Evolutionary conservation across 2,888 invertebrate species (phyloP), one percentile per base, ranked within the genome.

Genomic region (Frankliniella intonsa): DNA sequence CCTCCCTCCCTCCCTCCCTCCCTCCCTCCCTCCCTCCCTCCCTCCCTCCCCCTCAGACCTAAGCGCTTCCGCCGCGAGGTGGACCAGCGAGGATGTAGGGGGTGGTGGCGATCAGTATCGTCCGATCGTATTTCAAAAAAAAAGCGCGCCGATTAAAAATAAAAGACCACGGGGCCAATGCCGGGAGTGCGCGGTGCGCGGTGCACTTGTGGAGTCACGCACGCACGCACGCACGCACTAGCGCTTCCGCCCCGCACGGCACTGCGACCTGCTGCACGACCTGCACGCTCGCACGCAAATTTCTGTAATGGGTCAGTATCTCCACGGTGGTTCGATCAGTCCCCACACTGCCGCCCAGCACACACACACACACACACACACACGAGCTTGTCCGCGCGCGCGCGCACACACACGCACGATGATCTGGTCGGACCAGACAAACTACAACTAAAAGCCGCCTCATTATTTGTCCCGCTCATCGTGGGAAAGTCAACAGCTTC

Each of bases 401-500:
- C n/a, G n/a, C n/a, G n/a, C n/a, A n/a, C 38, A 38, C 5, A 38
- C 38, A 38, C 38, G 5, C 38, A 38, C 38, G 38, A 38, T 38
- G 38, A 38, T 38, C 38, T 38, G 38, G 38, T 38, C 55, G 55
- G 55, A 14, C 55, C 55, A 55, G 55, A 55, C 55, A 55, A 55
- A 55, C 55, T 55, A 55, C 55, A 55, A 55, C 55, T 55, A 55
- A 55, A 55, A 55, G 7, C 62, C 62, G 55, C 62, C 62, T 62
- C 62, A 62, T 62, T 62, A 62, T 62, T 62, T 62, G 62, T 62
- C 62, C 62, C 22, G 11, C 25, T 76, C 69, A 76, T 76, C 69
- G 69, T 76, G 69, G 69, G 69, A 76, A 76, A 76, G 69, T 76
- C 69, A 76, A 76, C 69, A 76, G 69, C 69, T 25, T 76, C 69